phyloP scores from a whole-genome alignment of 2,113 vertebrate genomes.

The Ariopsis seemanni region DNA sequence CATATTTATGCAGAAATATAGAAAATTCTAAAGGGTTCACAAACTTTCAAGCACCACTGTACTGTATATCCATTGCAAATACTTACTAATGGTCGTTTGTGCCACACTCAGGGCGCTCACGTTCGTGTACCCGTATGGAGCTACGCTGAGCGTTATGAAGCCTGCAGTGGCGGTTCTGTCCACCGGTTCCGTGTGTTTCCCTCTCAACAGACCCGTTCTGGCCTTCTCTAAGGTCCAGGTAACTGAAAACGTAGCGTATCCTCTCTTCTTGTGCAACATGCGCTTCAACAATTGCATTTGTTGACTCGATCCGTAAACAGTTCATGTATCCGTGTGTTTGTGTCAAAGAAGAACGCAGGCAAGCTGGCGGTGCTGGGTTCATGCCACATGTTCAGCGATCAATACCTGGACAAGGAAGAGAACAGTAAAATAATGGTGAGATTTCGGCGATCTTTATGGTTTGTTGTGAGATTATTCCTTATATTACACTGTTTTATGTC shows the following conservation, averaged over 20 bases:
- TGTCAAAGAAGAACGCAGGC: slow-evolving; percentile 73
- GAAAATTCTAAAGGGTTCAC: too few species aligned
- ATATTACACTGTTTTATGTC: not conserved
- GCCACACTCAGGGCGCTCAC: slow-evolving; percentile 80
- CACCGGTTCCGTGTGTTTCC: slow-evolving; percentile 94
- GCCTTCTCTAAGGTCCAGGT: slow-evolving; percentile 91
- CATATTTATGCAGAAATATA: too few species aligned
- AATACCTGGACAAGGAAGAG: slow-evolving; percentile 97
- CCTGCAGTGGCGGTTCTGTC: slow-evolving; percentile 90
- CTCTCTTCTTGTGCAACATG: not conserved
- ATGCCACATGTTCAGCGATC: slow-evolving; percentile 95
- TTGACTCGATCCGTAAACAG: not conserved
- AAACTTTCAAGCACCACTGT: too few species aligned
- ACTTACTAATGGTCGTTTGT: not conserved
- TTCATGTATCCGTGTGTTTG: slow-evolving; percentile 1
- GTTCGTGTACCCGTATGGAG: slow-evolving; percentile 93
- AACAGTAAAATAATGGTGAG: slow-evolving; percentile 93
- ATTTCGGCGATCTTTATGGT: not conserved
- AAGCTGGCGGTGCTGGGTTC: slow-evolving; percentile 91
- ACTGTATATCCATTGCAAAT: not conserved
- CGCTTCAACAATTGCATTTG: not conserved
- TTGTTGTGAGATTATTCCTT: not conserved
- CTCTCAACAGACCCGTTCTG: slow-evolving; percentile 90
- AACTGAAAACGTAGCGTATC: slow-evolving; percentile 19
- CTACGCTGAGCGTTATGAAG: slow-evolving; percentile 90